Base-by-base conservation (phyloP, 2,888 invertebrate species). In the Oxystoma pomonae region DNA sequence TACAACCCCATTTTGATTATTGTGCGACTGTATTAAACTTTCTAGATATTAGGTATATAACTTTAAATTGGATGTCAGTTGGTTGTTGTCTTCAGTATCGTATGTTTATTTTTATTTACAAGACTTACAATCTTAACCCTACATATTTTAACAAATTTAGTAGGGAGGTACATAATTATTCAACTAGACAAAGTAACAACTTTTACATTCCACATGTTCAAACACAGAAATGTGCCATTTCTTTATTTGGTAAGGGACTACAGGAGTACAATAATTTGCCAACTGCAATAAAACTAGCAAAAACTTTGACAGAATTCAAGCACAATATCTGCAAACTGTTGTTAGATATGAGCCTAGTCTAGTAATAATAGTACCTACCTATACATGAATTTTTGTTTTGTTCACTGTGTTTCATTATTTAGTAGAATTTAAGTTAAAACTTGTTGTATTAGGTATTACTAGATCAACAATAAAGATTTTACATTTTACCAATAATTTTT, bases 1-100 rank as follows among this genome's bases (percentile, higher is more conserved):
- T 59, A 19, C 53, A 59, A 59, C 59, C 60, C 16, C 60, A 20
- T 19, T 55, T 59, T 21, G 59, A 35, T 19, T 60, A 60, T 17
- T 60, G 60, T 21, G 55, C 55, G n/a, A 60, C 22, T 22, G n/a
- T 55, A 50, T 18, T 60, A 53, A 12, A 53, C 19, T 60, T 55
- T 20, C 55, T 60, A n/a, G 58, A 58, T 17, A 50, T 49, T 2
- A 60, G 49, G 1, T 20, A 18, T 55, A 35, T 7, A 35, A 12
- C 35, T 35, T 19, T 9, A 16, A 21, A 17, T 52, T 59, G 59
- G 59, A 50, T 59, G 53, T 52, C 21, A n/a, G 59, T 59, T 21
- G 20, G 21, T 19, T 20, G 53, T 20, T 21, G 52, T n/a, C 20
- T 51, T 19, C 19, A 16, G 0, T 22, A 59, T 1, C 21, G 50